Evolutionary conservation across 2,113 vertebrate genomes (phyloP).

Genomic region (Lagopus leucura): DNA sequence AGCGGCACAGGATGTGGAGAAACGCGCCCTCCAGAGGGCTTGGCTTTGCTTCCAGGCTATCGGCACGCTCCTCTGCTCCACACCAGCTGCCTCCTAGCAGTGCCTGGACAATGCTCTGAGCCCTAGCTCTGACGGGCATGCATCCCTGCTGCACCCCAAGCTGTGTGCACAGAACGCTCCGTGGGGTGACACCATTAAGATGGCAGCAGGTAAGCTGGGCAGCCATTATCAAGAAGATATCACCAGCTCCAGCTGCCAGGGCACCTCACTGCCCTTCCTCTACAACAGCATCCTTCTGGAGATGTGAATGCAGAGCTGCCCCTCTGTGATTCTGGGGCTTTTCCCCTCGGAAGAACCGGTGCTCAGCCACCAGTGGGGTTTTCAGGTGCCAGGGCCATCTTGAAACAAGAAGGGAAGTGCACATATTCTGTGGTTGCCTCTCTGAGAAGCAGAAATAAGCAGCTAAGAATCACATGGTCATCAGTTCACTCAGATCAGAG

Average conservation of each 20-base stretch:
- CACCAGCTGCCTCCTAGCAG: neutral
- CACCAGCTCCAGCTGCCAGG: neutral
- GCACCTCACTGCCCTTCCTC: neutral
- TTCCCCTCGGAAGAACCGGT: rapidly evolving
- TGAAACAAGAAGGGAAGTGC: neutral
- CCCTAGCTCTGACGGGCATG: rapidly evolving
- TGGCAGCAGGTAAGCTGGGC: rapidly evolving
- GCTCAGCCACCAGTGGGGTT: neutral
- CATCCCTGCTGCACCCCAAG: neutral
- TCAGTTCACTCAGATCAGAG: rapidly evolving
- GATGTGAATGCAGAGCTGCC: neutral
- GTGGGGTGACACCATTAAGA: rapidly evolving
- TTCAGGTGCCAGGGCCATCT: neutral
- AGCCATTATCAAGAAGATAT: rapidly evolving
- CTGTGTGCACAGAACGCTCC: neutral
- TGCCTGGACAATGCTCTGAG: rapidly evolving
- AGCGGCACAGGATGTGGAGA: neutral
- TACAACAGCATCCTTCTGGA: neutral
- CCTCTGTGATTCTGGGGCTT: neutral
- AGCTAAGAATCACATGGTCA: rapidly evolving
- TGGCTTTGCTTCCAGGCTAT: neutral
- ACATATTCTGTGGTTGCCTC: neutral
- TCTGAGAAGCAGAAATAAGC: neutral
- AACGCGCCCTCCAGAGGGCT: constrained; percentile 40
- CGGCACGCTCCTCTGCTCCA: neutral